Conservation (phyloP, 2,113 vertebrate genomes). For the Acanthisitta chloris region DNA sequence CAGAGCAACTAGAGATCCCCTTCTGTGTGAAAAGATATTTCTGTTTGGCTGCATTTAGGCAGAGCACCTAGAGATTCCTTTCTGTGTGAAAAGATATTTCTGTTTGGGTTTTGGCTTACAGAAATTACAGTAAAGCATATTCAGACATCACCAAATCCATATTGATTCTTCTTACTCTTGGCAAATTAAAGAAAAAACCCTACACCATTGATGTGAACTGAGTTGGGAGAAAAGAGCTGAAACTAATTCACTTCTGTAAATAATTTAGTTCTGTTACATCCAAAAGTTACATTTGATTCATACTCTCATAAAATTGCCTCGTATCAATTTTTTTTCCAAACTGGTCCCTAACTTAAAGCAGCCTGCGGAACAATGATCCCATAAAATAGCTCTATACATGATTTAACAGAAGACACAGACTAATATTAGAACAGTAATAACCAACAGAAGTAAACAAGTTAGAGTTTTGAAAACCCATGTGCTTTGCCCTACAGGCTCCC, state of each 20-base stretch:
- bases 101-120: background rate
- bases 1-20: background rate
- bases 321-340: constrained; percentile 7
- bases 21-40: background rate
- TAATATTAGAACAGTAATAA: constrained; percentile 63
- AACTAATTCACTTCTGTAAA: constrained; percentile 54
- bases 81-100: background rate
- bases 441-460: constrained; percentile 55
- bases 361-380: constrained; percentile 21
- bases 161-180: background rate
- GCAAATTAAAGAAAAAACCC: background rate
- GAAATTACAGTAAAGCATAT: background rate
- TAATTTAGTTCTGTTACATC: constrained; percentile 34
- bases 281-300: constrained; percentile 60
- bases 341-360: constrained; percentile 47
- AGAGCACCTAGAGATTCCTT: background rate
- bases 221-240: constrained; percentile 22
- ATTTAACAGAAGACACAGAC: constrained; percentile 67
- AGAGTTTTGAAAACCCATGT: constrained; percentile 28
- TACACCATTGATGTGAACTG: background rate
- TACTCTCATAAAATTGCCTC: constrained; percentile 50
- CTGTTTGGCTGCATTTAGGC: background rate
- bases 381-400: constrained; percentile 61
- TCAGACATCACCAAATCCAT: background rate
- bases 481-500: constrained; percentile 42